Base-by-base conservation (phyloP, 2,797 vertebrate genomes). In the Tokudaia tokunoshimensis region DNA sequence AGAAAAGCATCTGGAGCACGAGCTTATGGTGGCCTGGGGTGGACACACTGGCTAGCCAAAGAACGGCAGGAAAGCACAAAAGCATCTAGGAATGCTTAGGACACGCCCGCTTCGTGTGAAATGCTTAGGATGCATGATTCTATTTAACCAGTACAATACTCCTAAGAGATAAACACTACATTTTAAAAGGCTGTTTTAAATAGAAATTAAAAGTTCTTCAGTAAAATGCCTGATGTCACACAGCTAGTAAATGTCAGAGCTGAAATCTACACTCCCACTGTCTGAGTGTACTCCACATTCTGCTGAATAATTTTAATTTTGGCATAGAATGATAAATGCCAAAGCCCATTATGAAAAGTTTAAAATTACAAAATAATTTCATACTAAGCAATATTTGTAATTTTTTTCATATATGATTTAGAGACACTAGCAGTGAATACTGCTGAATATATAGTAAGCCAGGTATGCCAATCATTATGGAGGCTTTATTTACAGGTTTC, bases 161-260 rank as follows among this genome's bases (percentile, higher is more conserved):
- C 47, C n/a, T 92, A 67, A 63, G 57, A 76, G 50, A 93, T 85
- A 82, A 90, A 29, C 19, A 75, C n/a, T 84, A 89, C 6, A 63
- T 59, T 89, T 65, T 26, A 0, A 95, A 94, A 94, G 89, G 74
- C 26, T 61, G 19, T 37, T 92, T 94, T 94, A 95, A 41, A 96
- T 97, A 94, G 72, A 96, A 91, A 59, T 26, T 82, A 87, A 96
- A 31, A 95, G 74, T 31, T 47, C 52, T 87, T 93, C 79, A 91
- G 34, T 65, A 83, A 81, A 93, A 52, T 85, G 65, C 65, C 90
- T 88, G 50, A 76, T 80, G 70, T 67, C 57, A 92, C 55, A 75
- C 24, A 91, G 67, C 78, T 79, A 86, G 78, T 50, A 63, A 83
- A 92, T 44, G 74, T 96, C 92, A 93, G 57, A 90, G 65, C 2